A percentile compares a stretch with the other conserved stretches of the same genome.
Evolutionary conservation across 2,888 invertebrate genomes (phyloP).

Genomic region (Orthosia cruda): DNA sequence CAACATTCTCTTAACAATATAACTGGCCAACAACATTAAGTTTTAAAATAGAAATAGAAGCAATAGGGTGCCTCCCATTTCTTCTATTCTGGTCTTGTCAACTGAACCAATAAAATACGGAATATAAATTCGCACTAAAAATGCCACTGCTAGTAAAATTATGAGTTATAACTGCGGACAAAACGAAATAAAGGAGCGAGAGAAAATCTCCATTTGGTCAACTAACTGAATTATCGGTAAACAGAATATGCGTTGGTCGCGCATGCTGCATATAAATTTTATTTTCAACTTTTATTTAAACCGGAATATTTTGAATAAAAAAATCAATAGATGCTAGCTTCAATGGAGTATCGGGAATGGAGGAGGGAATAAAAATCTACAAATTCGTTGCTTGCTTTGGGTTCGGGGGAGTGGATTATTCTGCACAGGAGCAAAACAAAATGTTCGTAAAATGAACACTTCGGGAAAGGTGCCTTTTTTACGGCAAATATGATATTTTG

Average conservation of each 20-base stretch:
- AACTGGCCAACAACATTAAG: constrained; percentile 18
- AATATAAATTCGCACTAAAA: constrained; percentile 64
- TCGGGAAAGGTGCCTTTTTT: not conserved
- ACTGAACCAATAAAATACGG: constrained; percentile 53
- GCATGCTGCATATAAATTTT: constrained; percentile 21
- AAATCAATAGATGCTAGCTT: constrained; percentile 19
- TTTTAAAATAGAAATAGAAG: constrained; percentile 51
- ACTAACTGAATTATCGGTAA: constrained; percentile 50
- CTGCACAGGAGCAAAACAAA: not conserved
- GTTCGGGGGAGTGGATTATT: constrained; percentile 8
- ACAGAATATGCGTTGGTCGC: constrained; percentile 28
- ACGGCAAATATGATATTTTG: not conserved
- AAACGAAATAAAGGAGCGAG: constrained; percentile 39
- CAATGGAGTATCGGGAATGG: not conserved
- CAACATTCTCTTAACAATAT: constrained; percentile 13
- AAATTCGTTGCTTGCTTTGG: constrained; percentile 15
- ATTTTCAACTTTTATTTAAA: constrained; percentile 27
- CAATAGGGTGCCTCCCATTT: constrained; percentile 25
- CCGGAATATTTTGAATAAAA: constrained; percentile 14
- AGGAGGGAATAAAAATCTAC: constrained; percentile 22
- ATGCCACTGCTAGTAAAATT: constrained; percentile 53
- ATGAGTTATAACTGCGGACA: constrained; percentile 57
- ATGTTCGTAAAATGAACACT: not conserved
- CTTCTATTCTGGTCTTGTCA: too few species aligned
- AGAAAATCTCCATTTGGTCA: constrained; percentile 44